Evolutionary conservation across 1,140 invertebrate genomes (phyloP).

Genomic region (Aphis craccivora): DNA sequence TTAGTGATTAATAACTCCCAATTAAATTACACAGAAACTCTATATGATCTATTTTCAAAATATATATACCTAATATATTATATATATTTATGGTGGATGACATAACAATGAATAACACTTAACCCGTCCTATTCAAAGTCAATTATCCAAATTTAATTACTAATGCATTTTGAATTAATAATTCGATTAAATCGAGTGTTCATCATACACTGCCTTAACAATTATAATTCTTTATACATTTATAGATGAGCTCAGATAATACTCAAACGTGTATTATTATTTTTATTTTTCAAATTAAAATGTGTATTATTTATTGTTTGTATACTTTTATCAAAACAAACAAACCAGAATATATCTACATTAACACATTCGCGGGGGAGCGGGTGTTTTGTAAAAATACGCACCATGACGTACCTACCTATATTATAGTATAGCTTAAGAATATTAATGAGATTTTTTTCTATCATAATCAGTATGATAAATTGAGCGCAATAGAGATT

Average conservation of each 20-base stretch:
- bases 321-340: neutral
- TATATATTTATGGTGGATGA: neutral
- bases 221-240: neutral
- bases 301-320: neutral
- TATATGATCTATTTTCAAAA: neutral
- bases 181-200: neutral
- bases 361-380: no score
- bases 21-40: neutral
- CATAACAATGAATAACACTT: constrained; percentile 5
- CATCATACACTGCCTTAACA: neutral
- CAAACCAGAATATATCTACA: no score
- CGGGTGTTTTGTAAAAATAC: no score
- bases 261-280: no score
- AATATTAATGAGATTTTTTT: neutral
- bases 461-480: neutral
- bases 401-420: no score
- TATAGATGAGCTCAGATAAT: neutral
- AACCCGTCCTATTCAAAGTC: neutral
- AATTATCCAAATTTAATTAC: neutral
- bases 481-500: neutral
- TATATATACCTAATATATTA: neutral
- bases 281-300: neutral
- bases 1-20: neutral
- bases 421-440: neutral
- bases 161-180: neutral